Percentiles rank a stretch among this genome's conserved stretches.
phyloP scores from a whole-genome alignment of 2,797 vertebrate species.

The Garrulus glandarius region DNA sequence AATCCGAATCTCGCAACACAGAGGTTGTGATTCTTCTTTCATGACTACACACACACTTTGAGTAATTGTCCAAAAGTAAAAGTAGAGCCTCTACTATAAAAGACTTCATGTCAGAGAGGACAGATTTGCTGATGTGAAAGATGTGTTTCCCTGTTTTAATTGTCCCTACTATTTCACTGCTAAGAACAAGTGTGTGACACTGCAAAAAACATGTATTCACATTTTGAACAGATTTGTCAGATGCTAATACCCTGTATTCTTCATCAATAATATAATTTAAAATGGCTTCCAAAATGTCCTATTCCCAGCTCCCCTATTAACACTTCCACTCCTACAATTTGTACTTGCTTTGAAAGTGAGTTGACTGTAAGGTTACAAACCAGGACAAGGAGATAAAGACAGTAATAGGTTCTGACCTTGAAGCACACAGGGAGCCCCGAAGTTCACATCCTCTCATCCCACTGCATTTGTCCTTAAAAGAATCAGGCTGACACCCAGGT shows the following conservation, averaged over 20 bases:
- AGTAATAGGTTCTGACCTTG: slow-evolving; percentile 16
- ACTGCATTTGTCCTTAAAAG: slow-evolving; percentile 43
- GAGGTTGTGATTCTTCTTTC: neutral
- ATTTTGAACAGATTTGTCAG: neutral
- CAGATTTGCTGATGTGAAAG: neutral
- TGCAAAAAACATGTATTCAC: neutral
- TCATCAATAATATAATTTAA: neutral
- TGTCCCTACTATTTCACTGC: neutral
- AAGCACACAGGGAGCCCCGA: neutral
- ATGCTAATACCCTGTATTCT: neutral
- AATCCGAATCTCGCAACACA: neutral
- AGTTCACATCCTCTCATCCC: slow-evolving; percentile 16
- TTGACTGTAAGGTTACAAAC: neutral
- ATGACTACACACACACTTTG: neutral
- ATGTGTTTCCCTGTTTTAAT: neutral
- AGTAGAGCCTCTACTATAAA: neutral
- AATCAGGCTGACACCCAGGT: slow-evolving; percentile 60
- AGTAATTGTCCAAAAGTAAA: neutral
- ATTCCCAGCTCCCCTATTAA: neutral
- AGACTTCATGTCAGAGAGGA: neutral
- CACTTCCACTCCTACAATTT: neutral
- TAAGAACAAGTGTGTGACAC: neutral
- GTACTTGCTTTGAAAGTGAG: neutral
- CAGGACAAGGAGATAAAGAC: slow-evolving; percentile 12
- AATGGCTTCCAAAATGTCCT: neutral